Percentiles rank a stretch among this genome's conserved stretches.
Conservation (phyloP, 2,797 vertebrate species). For the Loriculus beryllinus region DNA sequence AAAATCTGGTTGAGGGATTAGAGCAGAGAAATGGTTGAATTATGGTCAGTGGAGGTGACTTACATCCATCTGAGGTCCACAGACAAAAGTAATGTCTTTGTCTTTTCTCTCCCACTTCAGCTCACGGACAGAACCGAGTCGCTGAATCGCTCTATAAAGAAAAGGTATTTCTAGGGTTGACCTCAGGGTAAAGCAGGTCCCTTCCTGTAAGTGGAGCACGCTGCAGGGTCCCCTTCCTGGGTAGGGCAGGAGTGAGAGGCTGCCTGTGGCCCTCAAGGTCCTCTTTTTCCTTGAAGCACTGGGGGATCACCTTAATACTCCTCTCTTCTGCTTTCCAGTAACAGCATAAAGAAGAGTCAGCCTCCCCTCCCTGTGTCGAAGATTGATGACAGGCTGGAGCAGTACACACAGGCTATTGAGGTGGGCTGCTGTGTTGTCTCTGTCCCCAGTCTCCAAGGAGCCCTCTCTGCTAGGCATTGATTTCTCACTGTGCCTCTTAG, state of each 20-base stretch:
- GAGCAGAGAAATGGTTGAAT: not conserved
- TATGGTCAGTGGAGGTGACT: not conserved
- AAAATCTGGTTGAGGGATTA: not conserved
- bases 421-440: constrained; percentile 60
- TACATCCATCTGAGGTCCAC: not conserved
- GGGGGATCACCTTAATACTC: not conserved
- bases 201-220: not conserved
- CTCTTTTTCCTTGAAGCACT: not conserved
- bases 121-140: constrained; percentile 85
- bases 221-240: not conserved
- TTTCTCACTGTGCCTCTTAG: not conserved
- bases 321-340: constrained; percentile 65
- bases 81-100: not conserved
- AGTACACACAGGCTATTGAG: constrained; percentile 91
- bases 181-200: not conserved
- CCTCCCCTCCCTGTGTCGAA: constrained; percentile 80
- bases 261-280: not conserved
- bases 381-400: constrained; percentile 87
- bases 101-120: constrained; percentile 62
- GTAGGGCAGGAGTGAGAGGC: not conserved
- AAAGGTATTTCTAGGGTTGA: constrained; percentile 77
- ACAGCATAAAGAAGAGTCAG: constrained; percentile 82
- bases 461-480: not conserved
- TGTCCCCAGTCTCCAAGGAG: not conserved
- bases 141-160: constrained; percentile 86